Percentiles rank a stretch among this genome's conserved stretches.
These are phyloP conservation scores for Thumatha senex DNA, from an alignment of 2,888 invertebrate species.

Conservation along the genomic window DNA sequence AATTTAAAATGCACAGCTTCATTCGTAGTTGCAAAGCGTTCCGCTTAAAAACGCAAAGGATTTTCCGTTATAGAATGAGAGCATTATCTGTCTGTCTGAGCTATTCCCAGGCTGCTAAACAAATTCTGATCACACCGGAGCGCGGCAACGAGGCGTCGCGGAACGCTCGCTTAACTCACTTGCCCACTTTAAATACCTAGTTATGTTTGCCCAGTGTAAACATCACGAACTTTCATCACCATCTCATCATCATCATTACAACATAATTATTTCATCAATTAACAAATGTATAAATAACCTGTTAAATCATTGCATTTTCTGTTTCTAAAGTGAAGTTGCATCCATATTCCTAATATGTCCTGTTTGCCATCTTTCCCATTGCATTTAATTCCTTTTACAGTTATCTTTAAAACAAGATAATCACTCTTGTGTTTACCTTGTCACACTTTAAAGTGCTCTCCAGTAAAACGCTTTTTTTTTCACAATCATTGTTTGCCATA, in stretches of 20 bases:
- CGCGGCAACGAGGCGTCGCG: slow-evolving; percentile 38
- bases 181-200: slow-evolving; percentile 38
- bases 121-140: slow-evolving; percentile 76
- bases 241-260: slow-evolving; percentile 13
- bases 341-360: too few relatives aligned
- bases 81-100: slow-evolving; percentile 65
- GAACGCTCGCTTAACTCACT: slow-evolving; percentile 18
- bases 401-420: too few relatives aligned
- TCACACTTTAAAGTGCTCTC: too few relatives aligned
- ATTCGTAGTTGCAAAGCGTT: slow-evolving; percentile 74
- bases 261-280: not conserved
- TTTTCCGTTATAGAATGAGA: slow-evolving; percentile 74
- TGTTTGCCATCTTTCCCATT: too few relatives aligned
- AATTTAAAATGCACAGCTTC: slow-evolving; percentile 66
- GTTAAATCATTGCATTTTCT: too few relatives aligned
- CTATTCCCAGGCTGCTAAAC: slow-evolving; percentile 76
- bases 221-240: slow-evolving; percentile 31
- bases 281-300: not conserved
- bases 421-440: too few relatives aligned
- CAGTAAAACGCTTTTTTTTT: too few relatives aligned
- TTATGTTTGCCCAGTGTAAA: too few relatives aligned
- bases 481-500: too few relatives aligned
- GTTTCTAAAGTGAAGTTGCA: too few relatives aligned
- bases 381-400: too few relatives aligned
- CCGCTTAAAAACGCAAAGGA: slow-evolving; percentile 73